phyloP scores from a whole-genome alignment of 2,888 invertebrate species.

The Ceratothoa steindachneri region DNA sequence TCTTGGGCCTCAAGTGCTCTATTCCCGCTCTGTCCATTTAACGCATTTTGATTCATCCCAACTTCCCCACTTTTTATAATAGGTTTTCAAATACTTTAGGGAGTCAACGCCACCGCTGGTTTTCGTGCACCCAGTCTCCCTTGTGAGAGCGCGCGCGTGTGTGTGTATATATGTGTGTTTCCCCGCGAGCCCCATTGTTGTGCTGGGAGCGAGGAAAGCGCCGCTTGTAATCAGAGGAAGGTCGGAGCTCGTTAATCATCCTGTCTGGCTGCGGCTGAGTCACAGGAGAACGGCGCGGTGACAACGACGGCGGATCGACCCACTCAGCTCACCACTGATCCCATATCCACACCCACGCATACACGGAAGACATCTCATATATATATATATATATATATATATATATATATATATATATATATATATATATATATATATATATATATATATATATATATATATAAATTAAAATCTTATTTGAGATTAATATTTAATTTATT shows the following conservation, averaged over 20 bases:
- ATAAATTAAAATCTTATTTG: neutral
- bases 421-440: slow-evolving; percentile 14
- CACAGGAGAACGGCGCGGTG: neutral
- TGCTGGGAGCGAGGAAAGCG: slow-evolving; percentile 3
- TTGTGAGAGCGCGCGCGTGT: too few species aligned
- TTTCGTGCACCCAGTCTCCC: too few species aligned
- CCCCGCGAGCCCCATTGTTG: neutral
- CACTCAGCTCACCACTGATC: neutral
- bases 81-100: too few species aligned
- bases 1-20: too few species aligned
- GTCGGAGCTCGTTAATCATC: slow-evolving; percentile 1
- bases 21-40: too few species aligned
- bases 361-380: neutral
- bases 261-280: neutral
- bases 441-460: slow-evolving; percentile 16
- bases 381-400: neutral
- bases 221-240: slow-evolving; percentile 10
- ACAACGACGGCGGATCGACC: neutral
- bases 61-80: too few species aligned
- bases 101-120: too few species aligned
- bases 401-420: slow-evolving; percentile 3
- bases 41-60: too few species aligned
- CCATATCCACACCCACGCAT: neutral
- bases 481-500: too few species aligned
- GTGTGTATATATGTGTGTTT: too few species aligned